phyloP scores from a whole-genome alignment of 2,888 invertebrate species.

The Nomada hirtipes region DNA sequence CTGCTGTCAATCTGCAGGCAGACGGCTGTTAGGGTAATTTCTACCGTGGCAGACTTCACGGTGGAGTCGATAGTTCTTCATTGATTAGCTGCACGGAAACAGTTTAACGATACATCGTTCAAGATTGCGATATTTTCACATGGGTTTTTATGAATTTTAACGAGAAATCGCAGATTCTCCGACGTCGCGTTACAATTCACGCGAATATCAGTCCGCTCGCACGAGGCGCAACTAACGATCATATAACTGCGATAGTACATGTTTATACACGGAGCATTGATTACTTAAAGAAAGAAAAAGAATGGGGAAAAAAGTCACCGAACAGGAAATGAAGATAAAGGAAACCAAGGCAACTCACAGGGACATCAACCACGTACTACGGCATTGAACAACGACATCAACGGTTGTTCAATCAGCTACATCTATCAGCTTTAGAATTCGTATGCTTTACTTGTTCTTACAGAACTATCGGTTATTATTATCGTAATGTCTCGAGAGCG shows the following conservation, averaged over 20 bases:
- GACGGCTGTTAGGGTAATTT: no score
- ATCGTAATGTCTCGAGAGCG: slow-evolving; percentile 63
- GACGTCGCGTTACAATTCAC: slow-evolving; percentile 48
- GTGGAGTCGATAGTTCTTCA: no score
- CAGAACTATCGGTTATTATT: slow-evolving; percentile 71
- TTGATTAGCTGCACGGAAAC: no score
- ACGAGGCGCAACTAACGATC: slow-evolving; percentile 45
- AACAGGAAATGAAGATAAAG: slow-evolving; percentile 22
- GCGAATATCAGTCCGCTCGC: slow-evolving; percentile 47
- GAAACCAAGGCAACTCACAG: slow-evolving; percentile 72
- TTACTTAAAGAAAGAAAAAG: slow-evolving; percentile 10
- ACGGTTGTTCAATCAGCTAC: slow-evolving; percentile 79
- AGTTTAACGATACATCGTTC: no score
- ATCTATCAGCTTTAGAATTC: slow-evolving; percentile 83
- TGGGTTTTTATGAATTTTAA: neutral
- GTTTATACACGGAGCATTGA: slow-evolving; percentile 48
- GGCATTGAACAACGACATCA: slow-evolving; percentile 77
- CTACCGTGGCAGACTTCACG: no score
- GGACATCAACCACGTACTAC: slow-evolving; percentile 80
- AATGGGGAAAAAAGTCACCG: neutral
- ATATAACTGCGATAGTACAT: slow-evolving; percentile 37
- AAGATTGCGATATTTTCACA: neutral
- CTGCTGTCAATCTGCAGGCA: no score
- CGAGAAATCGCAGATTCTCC: slow-evolving; percentile 50
- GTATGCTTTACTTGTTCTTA: slow-evolving; percentile 83